A percentile compares a stretch with the other conserved stretches of the same genome.
phyloP scores from a whole-genome alignment of 1,140 invertebrate genomes.

The Phymastichus coffea region DNA sequence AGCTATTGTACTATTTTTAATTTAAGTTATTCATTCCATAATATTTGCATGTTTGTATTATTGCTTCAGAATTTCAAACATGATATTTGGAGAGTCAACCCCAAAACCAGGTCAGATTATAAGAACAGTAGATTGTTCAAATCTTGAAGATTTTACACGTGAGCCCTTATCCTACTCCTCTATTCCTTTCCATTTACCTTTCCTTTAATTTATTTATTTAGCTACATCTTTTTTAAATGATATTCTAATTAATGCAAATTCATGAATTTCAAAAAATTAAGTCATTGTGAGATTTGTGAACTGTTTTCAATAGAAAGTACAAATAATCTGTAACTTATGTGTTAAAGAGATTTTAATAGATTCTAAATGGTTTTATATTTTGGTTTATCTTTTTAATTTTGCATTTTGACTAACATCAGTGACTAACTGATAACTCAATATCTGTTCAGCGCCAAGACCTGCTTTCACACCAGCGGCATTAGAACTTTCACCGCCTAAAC shows the following conservation, averaged over 20 bases:
- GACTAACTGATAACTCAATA: constrained; percentile 20
- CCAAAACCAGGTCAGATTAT: constrained; percentile 40
- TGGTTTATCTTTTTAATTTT: too few relatives aligned
- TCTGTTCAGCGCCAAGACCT: constrained; percentile 50
- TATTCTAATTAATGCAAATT: not conserved
- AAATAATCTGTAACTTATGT: not conserved
- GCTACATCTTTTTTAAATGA: not conserved
- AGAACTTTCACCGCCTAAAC: constrained; percentile 38
- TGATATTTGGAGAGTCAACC: constrained; percentile 28
- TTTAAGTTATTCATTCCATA: not conserved
- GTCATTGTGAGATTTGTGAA: not conserved
- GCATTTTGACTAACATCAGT: constrained; percentile 35
- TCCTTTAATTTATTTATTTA: not conserved
- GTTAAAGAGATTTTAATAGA: not conserved
- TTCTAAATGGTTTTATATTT: too few relatives aligned
- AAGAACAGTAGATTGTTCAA: constrained; percentile 34
- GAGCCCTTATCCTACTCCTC: constrained; percentile 31
- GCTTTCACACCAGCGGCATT: constrained; percentile 39
- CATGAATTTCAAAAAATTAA: too few relatives aligned
- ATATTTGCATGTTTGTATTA: too few relatives aligned
- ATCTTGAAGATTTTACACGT: constrained; percentile 46
- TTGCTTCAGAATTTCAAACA: constrained; percentile 36
- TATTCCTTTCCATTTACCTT: not conserved
- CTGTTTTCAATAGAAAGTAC: not conserved
- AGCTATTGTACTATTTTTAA: constrained; percentile 28